These are phyloP conservation scores for Eriosoma lanigerum DNA, from an alignment of 1,140 invertebrate species.

Conservation along the genomic window DNA sequence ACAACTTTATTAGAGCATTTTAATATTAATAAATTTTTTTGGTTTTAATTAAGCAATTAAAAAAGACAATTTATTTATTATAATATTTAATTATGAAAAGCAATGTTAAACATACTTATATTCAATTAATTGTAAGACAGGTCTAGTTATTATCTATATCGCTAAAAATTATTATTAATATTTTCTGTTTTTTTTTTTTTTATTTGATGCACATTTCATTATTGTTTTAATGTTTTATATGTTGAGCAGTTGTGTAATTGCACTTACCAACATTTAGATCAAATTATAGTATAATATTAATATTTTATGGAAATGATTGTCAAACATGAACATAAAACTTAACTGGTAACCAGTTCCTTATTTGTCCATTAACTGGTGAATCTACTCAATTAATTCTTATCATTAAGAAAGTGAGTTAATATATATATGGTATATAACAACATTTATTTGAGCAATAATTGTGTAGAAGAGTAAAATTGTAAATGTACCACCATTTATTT, in stretches of 20 bases:
- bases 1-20: not conserved
- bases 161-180: constrained; percentile 12
- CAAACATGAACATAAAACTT: constrained; percentile 34
- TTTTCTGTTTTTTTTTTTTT: constrained; percentile 38
- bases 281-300: constrained; percentile 40
- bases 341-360: constrained; percentile 51
- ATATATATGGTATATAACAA: too few relatives aligned
- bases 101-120: constrained; percentile 42
- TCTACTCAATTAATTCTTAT: constrained; percentile 34
- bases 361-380: constrained; percentile 41
- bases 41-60: constrained; percentile 43
- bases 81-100: constrained; percentile 39
- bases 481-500: constrained; percentile 31
- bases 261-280: not conserved
- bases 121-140: constrained; percentile 21
- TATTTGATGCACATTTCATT: constrained; percentile 37
- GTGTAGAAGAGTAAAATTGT: constrained; percentile 25
- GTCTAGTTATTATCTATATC: not conserved
- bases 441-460: constrained; percentile 20
- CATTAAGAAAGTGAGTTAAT: constrained; percentile 45
- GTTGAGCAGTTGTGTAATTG: constrained; percentile 20
- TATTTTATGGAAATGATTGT: constrained; percentile 17
- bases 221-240: constrained; percentile 7
- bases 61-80: constrained; percentile 48
- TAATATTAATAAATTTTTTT: constrained; percentile 14